A percentile compares a stretch with the other conserved stretches of the same genome.
phyloP scores from a whole-genome alignment of 2,797 vertebrate species.

The Rallus crepitans region DNA sequence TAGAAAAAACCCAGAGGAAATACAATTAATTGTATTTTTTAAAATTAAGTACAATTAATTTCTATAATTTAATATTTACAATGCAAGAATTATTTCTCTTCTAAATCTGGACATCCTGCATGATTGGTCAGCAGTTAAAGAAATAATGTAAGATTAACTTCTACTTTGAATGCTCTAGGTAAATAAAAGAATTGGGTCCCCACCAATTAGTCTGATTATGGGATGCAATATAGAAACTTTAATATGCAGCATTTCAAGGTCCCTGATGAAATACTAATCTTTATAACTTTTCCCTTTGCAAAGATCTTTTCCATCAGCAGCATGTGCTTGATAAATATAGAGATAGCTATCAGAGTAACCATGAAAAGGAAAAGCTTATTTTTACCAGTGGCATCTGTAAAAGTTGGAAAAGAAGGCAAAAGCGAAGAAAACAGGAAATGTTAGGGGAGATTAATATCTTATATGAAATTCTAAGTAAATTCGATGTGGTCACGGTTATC shows the following conservation, averaged over 20 bases:
- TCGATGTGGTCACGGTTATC: not conserved
- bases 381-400: not conserved
- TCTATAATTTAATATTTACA: not conserved
- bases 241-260: not conserved
- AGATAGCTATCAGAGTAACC: not conserved
- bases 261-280: not conserved
- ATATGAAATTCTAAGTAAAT: not conserved
- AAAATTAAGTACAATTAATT: constrained; percentile 19
- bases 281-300: not conserved
- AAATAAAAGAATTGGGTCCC: constrained; percentile 7
- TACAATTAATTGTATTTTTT: not conserved
- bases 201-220: constrained; percentile 9
- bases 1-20: constrained; percentile 20
- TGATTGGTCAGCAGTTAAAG: not conserved
- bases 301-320: not conserved
- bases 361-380: not conserved
- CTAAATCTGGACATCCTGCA: constrained; percentile 34
- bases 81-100: not conserved
- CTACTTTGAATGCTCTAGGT: constrained; percentile 21
- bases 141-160: constrained; percentile 2
- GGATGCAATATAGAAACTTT: constrained; percentile 19
- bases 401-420: not conserved
- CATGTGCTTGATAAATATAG: not conserved
- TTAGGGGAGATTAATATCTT: not conserved
- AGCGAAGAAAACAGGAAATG: not conserved